Evolutionary conservation across 1,140 invertebrate genomes (phyloP).

Genomic region (Zaprionus ornatus): DNA sequence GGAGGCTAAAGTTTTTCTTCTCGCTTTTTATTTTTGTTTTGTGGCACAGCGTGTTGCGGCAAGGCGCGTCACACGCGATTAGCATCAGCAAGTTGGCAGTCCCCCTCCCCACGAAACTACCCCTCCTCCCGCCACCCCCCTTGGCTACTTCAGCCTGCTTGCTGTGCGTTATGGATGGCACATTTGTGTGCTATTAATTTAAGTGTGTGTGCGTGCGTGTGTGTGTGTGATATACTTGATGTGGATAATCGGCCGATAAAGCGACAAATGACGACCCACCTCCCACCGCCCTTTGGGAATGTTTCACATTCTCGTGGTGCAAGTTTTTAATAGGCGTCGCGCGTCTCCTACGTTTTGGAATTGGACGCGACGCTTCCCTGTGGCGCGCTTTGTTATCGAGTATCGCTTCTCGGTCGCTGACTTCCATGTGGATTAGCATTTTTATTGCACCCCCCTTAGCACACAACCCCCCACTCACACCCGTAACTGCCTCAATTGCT

Average conservation of each 20-base stretch:
- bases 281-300: constrained; percentile 14
- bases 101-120: not conserved
- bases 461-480: too few relatives aligned
- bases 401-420: constrained; percentile 25
- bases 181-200: constrained; percentile 73
- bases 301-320: constrained; percentile 25
- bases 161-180: constrained; percentile 59
- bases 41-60: constrained; percentile 17
- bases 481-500: constrained; percentile 9
- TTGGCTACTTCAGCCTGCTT: constrained; percentile 1
- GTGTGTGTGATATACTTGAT: constrained; percentile 33
- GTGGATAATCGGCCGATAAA: constrained; percentile 70
- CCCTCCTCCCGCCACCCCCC: not conserved
- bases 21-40: not conserved
- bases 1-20: constrained; percentile 6
- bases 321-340: constrained; percentile 67
- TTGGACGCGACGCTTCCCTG: constrained; percentile 36
- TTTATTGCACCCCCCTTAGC: constrained; percentile 52
- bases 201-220: constrained; percentile 35
- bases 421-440: constrained; percentile 67
- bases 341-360: constrained; percentile 19
- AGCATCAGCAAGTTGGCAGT: constrained; percentile 49
- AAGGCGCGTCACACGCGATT: constrained; percentile 61
- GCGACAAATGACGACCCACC: constrained; percentile 61
- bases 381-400: constrained; percentile 47